Evolutionary conservation across 92 coral and sea anemone species (phyloP).

Genomic region (Umimayanthus kanabou): DNA sequence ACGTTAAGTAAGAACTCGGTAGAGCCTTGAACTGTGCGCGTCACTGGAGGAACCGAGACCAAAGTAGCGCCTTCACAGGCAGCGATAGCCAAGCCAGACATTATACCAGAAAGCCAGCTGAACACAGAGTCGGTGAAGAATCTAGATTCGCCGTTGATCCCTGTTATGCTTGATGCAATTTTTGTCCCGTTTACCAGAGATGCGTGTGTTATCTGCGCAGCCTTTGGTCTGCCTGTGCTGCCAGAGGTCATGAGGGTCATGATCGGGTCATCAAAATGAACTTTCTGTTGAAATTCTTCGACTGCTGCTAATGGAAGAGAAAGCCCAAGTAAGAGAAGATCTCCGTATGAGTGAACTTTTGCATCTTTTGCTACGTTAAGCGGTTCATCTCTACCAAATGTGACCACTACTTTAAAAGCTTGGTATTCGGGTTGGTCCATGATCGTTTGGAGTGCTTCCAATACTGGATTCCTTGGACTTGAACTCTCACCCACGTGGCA

Average conservation of each 20-base stretch:
- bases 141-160: background rate
- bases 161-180: slow-evolving; percentile 10
- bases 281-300: too few species aligned
- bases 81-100: background rate
- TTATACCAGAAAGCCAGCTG: too few species aligned
- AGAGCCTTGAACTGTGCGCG: too few species aligned
- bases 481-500: too few species aligned
- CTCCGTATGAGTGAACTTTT: background rate
- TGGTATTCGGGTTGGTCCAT: too few species aligned
- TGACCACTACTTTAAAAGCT: background rate
- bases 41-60: too few species aligned
- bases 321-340: background rate
- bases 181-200: slow-evolving; percentile 26
- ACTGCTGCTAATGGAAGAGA: background rate
- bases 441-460: too few species aligned
- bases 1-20: too few species aligned
- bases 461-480: too few species aligned
- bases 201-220: slow-evolving; percentile 40
- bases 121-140: too few species aligned
- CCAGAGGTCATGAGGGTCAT: slow-evolving; percentile 37
- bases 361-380: background rate
- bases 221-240: slow-evolving; percentile 48
- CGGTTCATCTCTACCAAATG: background rate
- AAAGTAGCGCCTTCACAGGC: too few species aligned
- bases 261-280: too few species aligned